Evolutionary conservation across 2,113 vertebrate genomes (phyloP), one percentile per base, ranked within the genome.

Genomic region (Heterotis niloticus): DNA sequence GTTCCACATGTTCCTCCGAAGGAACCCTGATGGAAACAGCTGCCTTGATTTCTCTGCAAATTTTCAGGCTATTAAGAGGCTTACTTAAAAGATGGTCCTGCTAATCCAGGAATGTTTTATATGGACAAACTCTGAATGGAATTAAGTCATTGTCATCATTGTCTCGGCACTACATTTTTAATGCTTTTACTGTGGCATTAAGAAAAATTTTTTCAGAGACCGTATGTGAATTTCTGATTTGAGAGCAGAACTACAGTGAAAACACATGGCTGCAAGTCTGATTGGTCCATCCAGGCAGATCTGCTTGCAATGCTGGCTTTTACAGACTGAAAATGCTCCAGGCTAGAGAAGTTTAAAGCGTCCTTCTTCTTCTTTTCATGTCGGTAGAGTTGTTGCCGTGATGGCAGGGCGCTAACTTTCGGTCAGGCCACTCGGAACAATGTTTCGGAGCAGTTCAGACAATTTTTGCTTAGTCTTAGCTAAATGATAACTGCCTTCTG

Each of bases 11-110:
- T 89, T 89, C 82, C 82, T 84, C 85, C 85, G 66, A 77, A 66
- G 85, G 84, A 81, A 80, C 87, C 87, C 80, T 82, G 88, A 90
- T 89, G 86, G 88, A 88, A 88, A 89, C 92, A 92, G 86, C 90
- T 92, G 91, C 86, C 84, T 83, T 77, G 78, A 81, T 87, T 88
- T 79, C 86, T 83, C 84, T 86, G 85, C 71, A 62, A 20, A 60
- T 78, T 71, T 51, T 44, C 66, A 57, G 67, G 29, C 34, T 64
- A 51, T 66, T 20, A 26, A 44, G 66, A 70, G 77, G 67, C 56
- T 78, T 62, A 70, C 77, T 54, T 59, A 78, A 34, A 60, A 71
- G 66, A 60, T 13, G 20, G 13, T 20, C 14, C 11, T 28, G 65
- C 56, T 71, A 51, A 78, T 78, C 66, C 56, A n/a, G 77, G 10